Evolutionary conservation across 2,113 vertebrate genomes (phyloP).

Genomic region (Otolemur garnettii): DNA sequence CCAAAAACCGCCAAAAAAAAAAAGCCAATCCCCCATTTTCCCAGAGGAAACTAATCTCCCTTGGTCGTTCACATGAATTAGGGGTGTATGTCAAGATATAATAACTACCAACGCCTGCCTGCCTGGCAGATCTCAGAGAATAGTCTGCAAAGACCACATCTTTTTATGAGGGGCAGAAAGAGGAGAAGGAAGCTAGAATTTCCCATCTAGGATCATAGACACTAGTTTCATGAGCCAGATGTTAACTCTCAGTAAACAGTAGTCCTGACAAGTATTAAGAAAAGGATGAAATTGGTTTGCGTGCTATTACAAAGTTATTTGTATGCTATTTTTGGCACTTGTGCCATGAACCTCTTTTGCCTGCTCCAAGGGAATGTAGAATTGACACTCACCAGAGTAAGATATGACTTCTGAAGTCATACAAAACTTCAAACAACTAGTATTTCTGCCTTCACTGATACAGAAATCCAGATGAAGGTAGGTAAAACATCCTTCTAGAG

Average conservation of each 20-base stretch:
- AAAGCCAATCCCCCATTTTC: not conserved
- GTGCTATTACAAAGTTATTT: slow-evolving; percentile 29
- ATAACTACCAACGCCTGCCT: not conserved
- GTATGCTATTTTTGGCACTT: slow-evolving; percentile 48
- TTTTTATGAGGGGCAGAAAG: not conserved
- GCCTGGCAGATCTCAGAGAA: not conserved
- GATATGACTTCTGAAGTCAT: not conserved
- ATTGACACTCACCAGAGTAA: slow-evolving; percentile 15
- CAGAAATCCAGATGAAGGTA: not conserved
- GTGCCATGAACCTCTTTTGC: slow-evolving; percentile 27
- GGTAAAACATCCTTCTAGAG: not conserved
- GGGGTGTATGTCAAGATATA: not conserved
- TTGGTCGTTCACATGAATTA: not conserved
- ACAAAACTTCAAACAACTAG: not conserved
- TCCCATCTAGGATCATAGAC: slow-evolving; percentile 11
- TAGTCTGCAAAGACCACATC: not conserved
- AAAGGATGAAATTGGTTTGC: slow-evolving; percentile 37
- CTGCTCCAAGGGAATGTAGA: slow-evolving; percentile 11
- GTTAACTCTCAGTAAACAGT: slow-evolving; percentile 34
- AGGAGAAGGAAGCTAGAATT: slow-evolving; percentile 35
- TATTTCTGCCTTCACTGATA: not conserved
- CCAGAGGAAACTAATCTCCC: slow-evolving; percentile 11
- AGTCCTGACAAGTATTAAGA: slow-evolving; percentile 57
- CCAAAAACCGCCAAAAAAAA: not conserved
- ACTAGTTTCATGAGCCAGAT: slow-evolving; percentile 44